Evolutionary conservation across 1,140 invertebrate genomes (phyloP), one percentile per base, ranked within the genome.

Genomic region (Hyphantria cunea): DNA sequence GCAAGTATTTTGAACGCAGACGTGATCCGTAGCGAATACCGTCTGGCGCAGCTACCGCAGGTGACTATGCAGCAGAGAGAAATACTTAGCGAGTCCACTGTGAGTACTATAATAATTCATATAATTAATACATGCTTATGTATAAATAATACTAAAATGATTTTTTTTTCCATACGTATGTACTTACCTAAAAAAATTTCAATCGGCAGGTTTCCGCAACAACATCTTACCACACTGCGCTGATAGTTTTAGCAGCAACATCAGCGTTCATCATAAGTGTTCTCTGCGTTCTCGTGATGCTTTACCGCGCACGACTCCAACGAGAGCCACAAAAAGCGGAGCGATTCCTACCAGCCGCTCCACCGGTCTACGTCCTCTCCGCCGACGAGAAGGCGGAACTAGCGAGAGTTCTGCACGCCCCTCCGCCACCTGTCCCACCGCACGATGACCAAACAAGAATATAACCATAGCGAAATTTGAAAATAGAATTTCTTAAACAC

Each of bases 211-310:
- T 94, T n/a, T 93, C 93, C 15, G 87, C 92, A 32, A 91, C 93
- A 14, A 94, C 94, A 5, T 92, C 94, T 34, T 95, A 95, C 80
- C 94, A 95, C 72, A 95, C 94, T 0, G 94, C 94, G 11, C 91
- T 95, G 4, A 93, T 95, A 52, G 94, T 95, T 4, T 86, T 95
- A 15, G 94, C 93, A 4, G 93, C 94, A 0, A 93, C 93, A 0
- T 95, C 94, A 25, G 94, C 94, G 9, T 95, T 95, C 73, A 92
- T 95, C 51, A 94, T 95, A 66, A 94, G 94, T 76, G 93, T 94
- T 41, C 84, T 96, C 12, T 92, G 94, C 9, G 92, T 95, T 11
- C 84, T 95, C 4, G 87, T 95, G 8, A 93, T 95, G 84, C 88
- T 95, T 10, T 95, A 95, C 80, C 84, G 84, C 42, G 92, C 91